Percentiles rank a stretch among this genome's conserved stretches.
phyloP scores from a whole-genome alignment of 92 coral and sea anemone genomes.

The Palythoa heliodiscus region DNA sequence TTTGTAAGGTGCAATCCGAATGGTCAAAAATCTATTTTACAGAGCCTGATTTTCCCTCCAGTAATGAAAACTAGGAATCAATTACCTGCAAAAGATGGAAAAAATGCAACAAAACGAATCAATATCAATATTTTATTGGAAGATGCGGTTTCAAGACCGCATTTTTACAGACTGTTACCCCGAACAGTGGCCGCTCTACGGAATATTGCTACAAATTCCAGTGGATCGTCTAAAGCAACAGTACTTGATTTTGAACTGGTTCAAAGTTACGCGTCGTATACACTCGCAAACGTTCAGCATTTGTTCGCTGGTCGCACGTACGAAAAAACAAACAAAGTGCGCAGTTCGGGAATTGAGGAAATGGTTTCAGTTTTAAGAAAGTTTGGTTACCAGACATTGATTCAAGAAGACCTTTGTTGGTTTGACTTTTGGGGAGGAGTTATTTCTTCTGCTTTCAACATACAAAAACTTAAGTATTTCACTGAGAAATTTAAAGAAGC shows the following conservation, averaged over 20 bases:
- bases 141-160: constrained; percentile 89
- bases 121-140: constrained; percentile 84
- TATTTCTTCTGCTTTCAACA: constrained; percentile 67
- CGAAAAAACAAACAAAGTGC: constrained; percentile 11
- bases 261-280: constrained; percentile 86
- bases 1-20: constrained; percentile 60
- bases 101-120: constrained; percentile 35
- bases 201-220: constrained; percentile 56
- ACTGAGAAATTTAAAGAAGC: constrained; percentile 57
- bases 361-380: constrained; percentile 52
- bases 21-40: constrained; percentile 49
- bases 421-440: constrained; percentile 80
- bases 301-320: constrained; percentile 71
- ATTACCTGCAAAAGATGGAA: neutral
- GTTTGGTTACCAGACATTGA: constrained; percentile 74
- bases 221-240: constrained; percentile 59
- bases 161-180: constrained; percentile 86
- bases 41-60: constrained; percentile 86
- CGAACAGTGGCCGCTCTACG: constrained; percentile 73
- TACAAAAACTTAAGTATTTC: constrained; percentile 54
- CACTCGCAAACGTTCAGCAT: constrained; percentile 65
- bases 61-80: constrained; percentile 43
- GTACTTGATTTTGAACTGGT: constrained; percentile 84
- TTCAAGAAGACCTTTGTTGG: constrained; percentile 94
- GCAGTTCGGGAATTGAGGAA: constrained; percentile 58